Evolutionary conservation across 2,888 invertebrate species (phyloP).

Genomic region (Napeogenes sylphis): DNA sequence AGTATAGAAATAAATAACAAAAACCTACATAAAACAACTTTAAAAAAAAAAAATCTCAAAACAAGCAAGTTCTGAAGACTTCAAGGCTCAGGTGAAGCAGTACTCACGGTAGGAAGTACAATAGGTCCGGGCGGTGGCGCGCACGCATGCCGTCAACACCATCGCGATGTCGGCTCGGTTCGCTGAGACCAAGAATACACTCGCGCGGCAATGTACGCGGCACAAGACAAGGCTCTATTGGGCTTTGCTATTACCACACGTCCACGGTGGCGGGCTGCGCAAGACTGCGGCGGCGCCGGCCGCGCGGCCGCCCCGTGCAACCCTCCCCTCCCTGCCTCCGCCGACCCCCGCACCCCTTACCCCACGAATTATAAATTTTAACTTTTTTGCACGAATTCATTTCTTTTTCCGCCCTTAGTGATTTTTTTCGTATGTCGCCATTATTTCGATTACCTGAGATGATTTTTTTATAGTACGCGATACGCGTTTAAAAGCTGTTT

Average conservation of each 20-base stretch:
- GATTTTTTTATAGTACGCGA: slow-evolving; percentile 61
- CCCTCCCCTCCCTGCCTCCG: slow-evolving; percentile 27
- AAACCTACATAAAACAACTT: too few species aligned
- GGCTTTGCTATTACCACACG: slow-evolving; percentile 29
- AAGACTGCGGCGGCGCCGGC: slow-evolving; percentile 29
- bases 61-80: neutral
- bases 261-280: slow-evolving; percentile 27
- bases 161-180: slow-evolving; percentile 39
- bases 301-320: slow-evolving; percentile 19
- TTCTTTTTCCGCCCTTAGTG: slow-evolving; percentile 77
- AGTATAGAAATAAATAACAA: too few species aligned
- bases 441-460: slow-evolving; percentile 77
- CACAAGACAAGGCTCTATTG: slow-evolving; percentile 21
- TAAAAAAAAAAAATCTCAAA: too few species aligned
- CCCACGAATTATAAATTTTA: slow-evolving; percentile 65
- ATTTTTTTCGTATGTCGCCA: slow-evolving; percentile 73
- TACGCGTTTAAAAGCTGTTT: slow-evolving; percentile 76
- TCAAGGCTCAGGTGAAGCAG: neutral
- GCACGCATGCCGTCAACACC: slow-evolving; percentile 69
- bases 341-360: slow-evolving; percentile 31
- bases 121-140: slow-evolving; percentile 58
- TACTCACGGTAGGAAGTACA: slow-evolving; percentile 66
- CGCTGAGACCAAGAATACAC: slow-evolving; percentile 9
- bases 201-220: slow-evolving; percentile 29
- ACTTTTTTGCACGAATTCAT: slow-evolving; percentile 74